phyloP scores from a whole-genome alignment of 2,888 invertebrate species.

The Thyatira batis region DNA sequence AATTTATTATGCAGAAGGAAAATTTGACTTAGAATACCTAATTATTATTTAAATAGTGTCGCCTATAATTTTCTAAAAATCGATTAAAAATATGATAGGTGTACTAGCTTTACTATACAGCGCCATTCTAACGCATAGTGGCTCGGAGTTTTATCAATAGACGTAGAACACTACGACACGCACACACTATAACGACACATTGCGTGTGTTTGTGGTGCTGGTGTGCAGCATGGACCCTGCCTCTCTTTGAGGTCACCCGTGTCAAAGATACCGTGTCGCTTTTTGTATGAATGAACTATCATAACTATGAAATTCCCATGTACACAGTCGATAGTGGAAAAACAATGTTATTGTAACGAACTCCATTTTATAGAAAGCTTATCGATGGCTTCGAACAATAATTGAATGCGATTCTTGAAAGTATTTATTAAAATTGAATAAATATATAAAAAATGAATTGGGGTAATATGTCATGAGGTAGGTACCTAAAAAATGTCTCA shows the following conservation, averaged over 20 bases:
- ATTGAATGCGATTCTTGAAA: no score
- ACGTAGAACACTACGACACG: conserved; percentile 28
- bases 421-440: no score
- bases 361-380: no score
- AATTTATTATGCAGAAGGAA: no score
- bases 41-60: no score
- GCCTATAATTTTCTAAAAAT: not conserved
- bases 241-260: conserved; percentile 57
- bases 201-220: conserved; percentile 3
- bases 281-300: conserved; percentile 51
- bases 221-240: conserved; percentile 42
- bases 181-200: conserved; percentile 17
- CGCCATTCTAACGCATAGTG: conserved; percentile 45
- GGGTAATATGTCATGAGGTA: no score
- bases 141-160: conserved; percentile 50
- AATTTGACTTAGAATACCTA: no score
- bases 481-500: no score
- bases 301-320: conserved; percentile 9
- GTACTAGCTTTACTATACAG: conserved; percentile 38
- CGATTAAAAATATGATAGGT: not conserved
- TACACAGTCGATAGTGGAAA: not conserved
- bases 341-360: not conserved
- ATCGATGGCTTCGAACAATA: no score
- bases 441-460: no score
- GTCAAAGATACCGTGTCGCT: conserved; percentile 46